Conservation (phyloP, 2,113 vertebrate species). For the Mastomys coucha region DNA sequence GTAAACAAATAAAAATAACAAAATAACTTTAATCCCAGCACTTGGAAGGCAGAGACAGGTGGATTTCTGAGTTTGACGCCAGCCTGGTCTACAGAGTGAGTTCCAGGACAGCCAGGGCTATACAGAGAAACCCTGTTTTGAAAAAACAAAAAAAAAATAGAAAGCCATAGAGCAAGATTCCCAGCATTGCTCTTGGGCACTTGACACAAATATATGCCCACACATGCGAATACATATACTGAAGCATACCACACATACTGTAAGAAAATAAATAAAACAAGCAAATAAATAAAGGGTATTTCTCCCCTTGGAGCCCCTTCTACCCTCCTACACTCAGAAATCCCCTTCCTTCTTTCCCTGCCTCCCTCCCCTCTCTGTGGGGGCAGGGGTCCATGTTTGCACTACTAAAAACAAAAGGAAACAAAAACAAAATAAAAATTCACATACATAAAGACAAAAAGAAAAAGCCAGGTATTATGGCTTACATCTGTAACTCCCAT, state of each 20-base stretch:
- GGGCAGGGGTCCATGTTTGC: background rate
- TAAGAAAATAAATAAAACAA: background rate
- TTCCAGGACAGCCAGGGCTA: background rate
- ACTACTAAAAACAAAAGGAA: background rate
- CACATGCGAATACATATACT: background rate
- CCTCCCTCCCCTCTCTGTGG: too few species aligned
- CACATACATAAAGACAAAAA: background rate
- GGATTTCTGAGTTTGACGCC: too few species aligned
- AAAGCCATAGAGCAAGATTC: background rate
- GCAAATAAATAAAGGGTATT: background rate
- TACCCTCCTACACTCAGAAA: background rate
- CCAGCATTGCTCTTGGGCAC: background rate
- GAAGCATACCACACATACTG: background rate
- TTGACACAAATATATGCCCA: background rate
- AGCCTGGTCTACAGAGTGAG: too few species aligned
- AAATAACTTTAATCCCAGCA: too few species aligned
- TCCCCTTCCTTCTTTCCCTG: background rate
- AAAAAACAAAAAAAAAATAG: background rate
- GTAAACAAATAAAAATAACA: background rate
- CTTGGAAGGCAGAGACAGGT: too few species aligned
- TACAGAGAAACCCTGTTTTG: background rate
- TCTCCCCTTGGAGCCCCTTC: background rate
- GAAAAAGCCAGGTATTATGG: background rate
- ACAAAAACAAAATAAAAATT: too few species aligned
- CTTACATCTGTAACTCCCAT: background rate